Percentiles rank a stretch among this genome's conserved stretches.
phyloP scores from a whole-genome alignment of 2,888 invertebrate genomes.

The Hydrotaea diabolus region DNA sequence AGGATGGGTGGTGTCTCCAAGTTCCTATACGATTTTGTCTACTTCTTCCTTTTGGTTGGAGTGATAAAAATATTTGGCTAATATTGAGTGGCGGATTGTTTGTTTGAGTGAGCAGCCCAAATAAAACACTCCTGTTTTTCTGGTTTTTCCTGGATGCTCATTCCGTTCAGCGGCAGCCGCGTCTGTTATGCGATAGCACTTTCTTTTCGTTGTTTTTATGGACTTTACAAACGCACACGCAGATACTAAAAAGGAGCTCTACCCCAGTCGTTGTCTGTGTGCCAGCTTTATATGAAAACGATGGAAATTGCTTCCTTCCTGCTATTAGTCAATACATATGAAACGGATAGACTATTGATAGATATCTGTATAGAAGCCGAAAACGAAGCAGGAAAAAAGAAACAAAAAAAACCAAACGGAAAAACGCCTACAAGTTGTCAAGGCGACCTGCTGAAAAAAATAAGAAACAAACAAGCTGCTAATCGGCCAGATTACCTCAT shows the following conservation, averaged over 20 bases:
- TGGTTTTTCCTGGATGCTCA: not conserved
- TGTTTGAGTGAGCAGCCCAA: not conserved
- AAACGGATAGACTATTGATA: conserved; percentile 20
- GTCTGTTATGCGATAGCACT: conserved; percentile 20
- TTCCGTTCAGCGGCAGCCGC: not conserved
- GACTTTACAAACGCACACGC: not conserved
- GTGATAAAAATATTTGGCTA: conserved; percentile 3
- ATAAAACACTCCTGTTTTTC: conserved; percentile 29
- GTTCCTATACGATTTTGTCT: not conserved
- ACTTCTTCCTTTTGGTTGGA: not conserved
- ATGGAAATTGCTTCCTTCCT: conserved; percentile 45
- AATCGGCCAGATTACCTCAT: conserved; percentile 46
- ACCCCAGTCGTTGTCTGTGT: not conserved
- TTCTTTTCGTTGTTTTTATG: conserved; percentile 33
- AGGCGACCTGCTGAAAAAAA: conserved; percentile 1
- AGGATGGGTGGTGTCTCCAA: not conserved
- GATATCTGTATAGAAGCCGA: not conserved
- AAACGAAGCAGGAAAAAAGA: not conserved
- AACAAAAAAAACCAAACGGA: not conserved
- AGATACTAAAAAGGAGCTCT: conserved; percentile 8
- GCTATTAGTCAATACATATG: conserved; percentile 31
- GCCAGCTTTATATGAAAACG: conserved; percentile 7
- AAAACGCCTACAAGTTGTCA: conserved; percentile 57
- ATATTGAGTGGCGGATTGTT: not conserved
- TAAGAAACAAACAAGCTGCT: not conserved